Evolutionary conservation across 30 jellyfish, hydroid and myxozoan genomes (phyloP).

Genomic region (Catostylus mosaicus): DNA sequence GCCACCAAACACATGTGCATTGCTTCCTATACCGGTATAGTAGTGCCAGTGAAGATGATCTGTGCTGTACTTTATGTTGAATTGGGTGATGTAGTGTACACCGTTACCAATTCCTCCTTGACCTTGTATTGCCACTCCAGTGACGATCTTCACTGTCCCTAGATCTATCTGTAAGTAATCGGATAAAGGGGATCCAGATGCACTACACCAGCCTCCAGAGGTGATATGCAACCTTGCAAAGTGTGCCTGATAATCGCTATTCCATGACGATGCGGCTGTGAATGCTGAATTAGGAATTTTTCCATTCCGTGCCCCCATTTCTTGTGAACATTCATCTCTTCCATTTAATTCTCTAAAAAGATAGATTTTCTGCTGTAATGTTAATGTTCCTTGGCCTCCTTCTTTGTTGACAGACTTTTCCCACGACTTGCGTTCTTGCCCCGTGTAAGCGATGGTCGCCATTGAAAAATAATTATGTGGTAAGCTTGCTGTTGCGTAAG

Average conservation of each 20-base stretch:
- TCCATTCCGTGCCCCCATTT: conserved; percentile 46
- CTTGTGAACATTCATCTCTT: conserved; percentile 50
- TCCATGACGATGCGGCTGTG: not conserved
- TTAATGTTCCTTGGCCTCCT: conserved; percentile 4
- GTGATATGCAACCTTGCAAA: conserved; percentile 12
- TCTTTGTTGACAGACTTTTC: conserved; percentile 12
- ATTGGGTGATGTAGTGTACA: not conserved
- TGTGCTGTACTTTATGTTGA: not conserved
- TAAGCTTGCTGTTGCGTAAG: conserved; percentile 23
- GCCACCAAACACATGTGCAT: not conserved
- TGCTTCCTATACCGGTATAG: not conserved
- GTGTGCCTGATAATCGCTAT: not conserved
- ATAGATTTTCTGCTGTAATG: not conserved
- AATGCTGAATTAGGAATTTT: conserved; percentile 36
- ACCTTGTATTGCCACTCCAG: conserved; percentile 64
- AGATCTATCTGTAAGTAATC: conserved; percentile 35
- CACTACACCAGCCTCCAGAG: conserved; percentile 46
- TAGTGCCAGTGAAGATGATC: conserved; percentile 6
- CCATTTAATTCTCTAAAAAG: conserved; percentile 17
- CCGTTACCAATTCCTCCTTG: not conserved
- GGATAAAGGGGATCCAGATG: conserved; percentile 3
- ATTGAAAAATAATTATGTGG: not conserved
- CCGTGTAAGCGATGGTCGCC: conserved; percentile 51
- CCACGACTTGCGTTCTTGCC: conserved; percentile 47
- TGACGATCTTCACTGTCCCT: conserved; percentile 22